Conservation (phyloP, 2,888 invertebrate genomes). For the Deroplatys truncata region DNA sequence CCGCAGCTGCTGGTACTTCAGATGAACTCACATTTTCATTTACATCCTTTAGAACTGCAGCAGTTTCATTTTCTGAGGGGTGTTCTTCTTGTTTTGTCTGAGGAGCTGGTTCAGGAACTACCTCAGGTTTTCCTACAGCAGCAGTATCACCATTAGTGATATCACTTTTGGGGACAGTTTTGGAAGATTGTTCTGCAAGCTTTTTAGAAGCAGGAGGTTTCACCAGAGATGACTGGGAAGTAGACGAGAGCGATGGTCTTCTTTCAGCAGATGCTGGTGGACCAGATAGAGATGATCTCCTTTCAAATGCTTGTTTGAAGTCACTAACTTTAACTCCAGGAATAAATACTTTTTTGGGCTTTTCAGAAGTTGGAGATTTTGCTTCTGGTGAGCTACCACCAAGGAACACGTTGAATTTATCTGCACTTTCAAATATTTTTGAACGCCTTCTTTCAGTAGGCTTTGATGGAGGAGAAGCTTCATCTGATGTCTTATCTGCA, state of each 20-base stretch:
- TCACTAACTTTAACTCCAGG: conserved; percentile 80
- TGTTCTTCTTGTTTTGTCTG: neutral
- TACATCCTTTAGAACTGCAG: conserved; percentile 38
- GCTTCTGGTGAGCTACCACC: conserved; percentile 37
- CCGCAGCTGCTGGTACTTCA: conserved; percentile 39
- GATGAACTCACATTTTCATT: conserved; percentile 42
- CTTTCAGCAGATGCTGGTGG: neutral
- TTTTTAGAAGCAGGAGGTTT: conserved; percentile 2
- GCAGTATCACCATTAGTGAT: neutral
- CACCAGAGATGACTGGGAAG: neutral
- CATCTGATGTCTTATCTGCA: conserved; percentile 26
- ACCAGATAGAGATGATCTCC: conserved; percentile 5
- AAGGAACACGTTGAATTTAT: conserved; percentile 60
- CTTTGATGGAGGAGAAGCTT: conserved; percentile 39
- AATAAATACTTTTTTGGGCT: conserved; percentile 77
- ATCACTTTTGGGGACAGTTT: neutral
- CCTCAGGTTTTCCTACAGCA: neutral
- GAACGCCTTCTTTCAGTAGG: conserved; percentile 60
- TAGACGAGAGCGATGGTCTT: neutral
- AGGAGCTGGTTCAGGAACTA: neutral
- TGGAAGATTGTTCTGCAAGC: neutral
- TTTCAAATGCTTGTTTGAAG: conserved; percentile 81
- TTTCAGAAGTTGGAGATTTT: conserved; percentile 47
- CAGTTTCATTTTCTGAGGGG: conserved; percentile 35
- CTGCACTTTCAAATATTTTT: conserved; percentile 65